phyloP scores from a whole-genome alignment of 2,113 vertebrate species.

The Theristicus caerulescens region DNA sequence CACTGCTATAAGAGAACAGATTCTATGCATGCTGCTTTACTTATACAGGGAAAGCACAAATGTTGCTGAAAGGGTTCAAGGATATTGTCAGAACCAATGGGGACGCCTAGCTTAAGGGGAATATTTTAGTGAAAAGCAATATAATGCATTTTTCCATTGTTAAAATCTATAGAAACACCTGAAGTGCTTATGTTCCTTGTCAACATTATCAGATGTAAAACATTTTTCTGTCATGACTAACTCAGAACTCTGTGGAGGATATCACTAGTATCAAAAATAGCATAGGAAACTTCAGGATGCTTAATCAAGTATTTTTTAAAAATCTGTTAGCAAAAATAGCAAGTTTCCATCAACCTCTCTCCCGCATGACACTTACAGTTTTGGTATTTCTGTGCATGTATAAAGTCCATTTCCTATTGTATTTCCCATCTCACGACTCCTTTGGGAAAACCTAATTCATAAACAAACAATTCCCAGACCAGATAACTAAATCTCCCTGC shows the following conservation, averaged over 20 bases:
- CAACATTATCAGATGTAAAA: constrained; percentile 18
- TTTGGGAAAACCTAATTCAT: constrained; percentile 67
- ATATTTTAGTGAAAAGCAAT: not conserved
- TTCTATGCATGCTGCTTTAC: not conserved
- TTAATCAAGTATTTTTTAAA: constrained; percentile 15
- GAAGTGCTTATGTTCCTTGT: not conserved
- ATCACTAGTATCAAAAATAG: constrained; percentile 62
- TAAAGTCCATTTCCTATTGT: constrained; percentile 62
- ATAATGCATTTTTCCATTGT: not conserved
- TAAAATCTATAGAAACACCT: not conserved
- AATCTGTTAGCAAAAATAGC: constrained; percentile 54
- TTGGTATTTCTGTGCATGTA: constrained; percentile 42
- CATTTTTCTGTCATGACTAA: constrained; percentile 56
- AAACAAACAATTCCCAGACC: constrained; percentile 62
- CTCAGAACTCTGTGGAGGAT: not conserved
- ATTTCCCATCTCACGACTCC: constrained; percentile 55
- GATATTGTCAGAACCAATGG: not conserved
- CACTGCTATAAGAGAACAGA: not conserved
- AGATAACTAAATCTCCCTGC: constrained; percentile 15
- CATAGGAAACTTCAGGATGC: constrained; percentile 11
- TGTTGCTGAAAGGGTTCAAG: not conserved
- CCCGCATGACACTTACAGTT: constrained; percentile 31
- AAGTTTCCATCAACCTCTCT: constrained; percentile 34
- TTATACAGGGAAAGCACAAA: not conserved
- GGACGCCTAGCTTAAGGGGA: not conserved